A percentile compares a stretch with the other conserved stretches of the same genome.
Conservation (phyloP, 2,113 vertebrate species). For the Eclectus roratus region DNA sequence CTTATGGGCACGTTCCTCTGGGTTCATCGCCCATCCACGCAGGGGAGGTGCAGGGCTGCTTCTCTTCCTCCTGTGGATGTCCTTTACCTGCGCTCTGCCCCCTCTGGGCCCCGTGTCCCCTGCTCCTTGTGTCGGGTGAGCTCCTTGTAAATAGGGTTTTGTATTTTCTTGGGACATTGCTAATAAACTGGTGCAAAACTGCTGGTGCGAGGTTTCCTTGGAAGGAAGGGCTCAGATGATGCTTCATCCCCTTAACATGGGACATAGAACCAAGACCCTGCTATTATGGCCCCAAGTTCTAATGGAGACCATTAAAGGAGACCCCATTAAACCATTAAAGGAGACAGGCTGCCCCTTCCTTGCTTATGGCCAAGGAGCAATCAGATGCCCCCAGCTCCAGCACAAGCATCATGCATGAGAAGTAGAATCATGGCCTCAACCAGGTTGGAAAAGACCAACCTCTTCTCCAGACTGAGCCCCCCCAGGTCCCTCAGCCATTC, state of each 20-base stretch:
- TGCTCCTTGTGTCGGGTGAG: rapidly evolving
- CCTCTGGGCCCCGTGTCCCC: background rate
- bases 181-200: constrained; percentile 60
- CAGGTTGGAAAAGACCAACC: background rate
- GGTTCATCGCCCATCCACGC: background rate
- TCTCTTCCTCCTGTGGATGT: background rate
- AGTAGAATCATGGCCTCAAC: background rate
- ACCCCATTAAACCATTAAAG: background rate
- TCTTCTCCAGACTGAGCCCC: background rate
- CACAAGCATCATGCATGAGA: background rate
- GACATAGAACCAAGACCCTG: background rate
- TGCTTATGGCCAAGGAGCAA: background rate
- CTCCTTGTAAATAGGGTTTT: constrained; percentile 62
- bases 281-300: background rate
- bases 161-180: constrained; percentile 63
- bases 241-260: background rate
- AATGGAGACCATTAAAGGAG: background rate
- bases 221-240: background rate
- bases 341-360: background rate
- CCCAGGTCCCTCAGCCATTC: too few relatives aligned
- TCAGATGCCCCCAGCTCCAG: background rate
- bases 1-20: background rate
- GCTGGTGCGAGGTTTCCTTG: background rate
- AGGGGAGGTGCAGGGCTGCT: background rate
- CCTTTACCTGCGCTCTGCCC: background rate